phyloP scores from a whole-genome alignment of 2,888 invertebrate genomes.

The Bombylius major region DNA sequence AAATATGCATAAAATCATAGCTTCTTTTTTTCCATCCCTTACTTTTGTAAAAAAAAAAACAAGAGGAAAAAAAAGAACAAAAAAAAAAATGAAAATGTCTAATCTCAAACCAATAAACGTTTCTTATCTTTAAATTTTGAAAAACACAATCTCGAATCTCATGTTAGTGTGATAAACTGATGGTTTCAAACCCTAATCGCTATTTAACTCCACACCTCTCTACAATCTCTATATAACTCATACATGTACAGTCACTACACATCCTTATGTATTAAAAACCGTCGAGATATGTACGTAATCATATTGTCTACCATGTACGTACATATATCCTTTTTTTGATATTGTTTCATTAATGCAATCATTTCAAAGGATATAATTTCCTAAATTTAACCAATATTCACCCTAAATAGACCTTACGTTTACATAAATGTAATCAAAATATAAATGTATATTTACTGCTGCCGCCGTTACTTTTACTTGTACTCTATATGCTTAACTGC shows the following conservation, averaged over 20 bases:
- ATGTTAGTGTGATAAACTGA: neutral
- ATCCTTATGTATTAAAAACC: neutral
- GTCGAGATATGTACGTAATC: no score
- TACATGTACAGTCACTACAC: neutral
- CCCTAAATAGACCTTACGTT: neutral
- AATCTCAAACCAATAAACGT: no score
- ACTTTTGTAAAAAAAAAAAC: no score
- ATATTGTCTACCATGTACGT: neutral
- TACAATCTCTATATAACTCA: neutral
- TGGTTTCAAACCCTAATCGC: slow-evolving; percentile 2
- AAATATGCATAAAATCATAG: no score
- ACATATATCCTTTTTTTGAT: neutral
- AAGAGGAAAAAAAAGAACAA: no score
- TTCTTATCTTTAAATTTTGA: no score
- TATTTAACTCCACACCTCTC: slow-evolving; percentile 5
- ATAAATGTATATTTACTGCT: no score
- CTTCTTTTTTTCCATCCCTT: no score
- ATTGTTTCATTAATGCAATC: neutral
- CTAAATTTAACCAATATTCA: neutral
- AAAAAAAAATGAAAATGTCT: no score
- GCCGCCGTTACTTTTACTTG: no score
- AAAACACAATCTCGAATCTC: neutral
- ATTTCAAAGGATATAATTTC: neutral
- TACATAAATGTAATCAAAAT: neutral
- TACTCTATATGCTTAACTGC: no score